Evolutionary conservation across 2,888 invertebrate genomes (phyloP), one percentile per base, ranked within the genome.

Genomic region (Crepidodera aurea): DNA sequence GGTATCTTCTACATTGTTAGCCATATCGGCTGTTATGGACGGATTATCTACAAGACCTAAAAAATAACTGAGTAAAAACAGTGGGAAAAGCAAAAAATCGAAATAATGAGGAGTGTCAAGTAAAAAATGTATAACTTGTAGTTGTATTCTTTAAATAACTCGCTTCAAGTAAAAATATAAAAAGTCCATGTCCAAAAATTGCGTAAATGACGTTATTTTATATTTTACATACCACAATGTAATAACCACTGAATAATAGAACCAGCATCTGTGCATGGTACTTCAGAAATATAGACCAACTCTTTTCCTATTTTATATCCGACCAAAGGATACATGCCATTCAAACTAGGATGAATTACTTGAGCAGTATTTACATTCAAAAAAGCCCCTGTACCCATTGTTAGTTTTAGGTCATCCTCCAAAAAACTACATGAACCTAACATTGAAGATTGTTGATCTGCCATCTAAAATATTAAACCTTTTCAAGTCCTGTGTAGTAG

Each of bases 311-410:
- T 82, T 68, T 84, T 84, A 97, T 98, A 98, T 0, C 91, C 97
- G 29, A 98, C 90, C 18, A 98, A 82, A 0, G 98, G 98, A 82
- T 96, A 96, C 32, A 96, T 84, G 0, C 96, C 96, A 54, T 88
- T 87, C 2, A 92, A 82, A 46, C 93, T 93, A 0, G 94, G 91
- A 75, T 93, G 92, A 0, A 95, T 90, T 64, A 83, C 78, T 0
- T 74, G 68, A 0, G 92, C 93, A 0, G 95, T 94, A 76, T 94
- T 91, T 29, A 95, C 86, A 77, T 95, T 88, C 40, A 96, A 82
- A 81, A 97, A 97, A 0, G 92, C 91, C 0, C 97, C 97, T 0
- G 96, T 97, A 0, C 96, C 96, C 83, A 97, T 85, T 0, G 96
- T 96, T 1, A 96, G 83, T 77, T 96, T 96, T 1, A 94, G 85